phyloP scores from a whole-genome alignment of 2,888 invertebrate genomes.

The Brassicogethes aeneus region DNA sequence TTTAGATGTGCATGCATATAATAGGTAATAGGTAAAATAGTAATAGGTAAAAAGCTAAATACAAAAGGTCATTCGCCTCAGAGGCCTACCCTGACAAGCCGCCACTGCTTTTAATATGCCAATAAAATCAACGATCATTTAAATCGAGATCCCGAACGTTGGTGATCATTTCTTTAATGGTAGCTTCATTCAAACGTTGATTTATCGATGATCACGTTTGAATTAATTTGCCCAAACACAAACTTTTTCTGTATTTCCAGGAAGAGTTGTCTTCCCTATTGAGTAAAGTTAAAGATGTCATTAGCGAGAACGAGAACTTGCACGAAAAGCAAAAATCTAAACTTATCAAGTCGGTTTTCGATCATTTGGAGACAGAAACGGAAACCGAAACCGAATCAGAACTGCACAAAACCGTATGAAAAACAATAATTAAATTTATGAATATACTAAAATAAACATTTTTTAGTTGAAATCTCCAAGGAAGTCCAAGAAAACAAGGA shows the following conservation, averaged over 20 bases:
- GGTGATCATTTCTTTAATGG: too few species aligned
- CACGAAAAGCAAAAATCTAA: slow-evolving; percentile 70
- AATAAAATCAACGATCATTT: too few species aligned
- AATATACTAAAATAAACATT: background rate
- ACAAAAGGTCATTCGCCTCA: too few species aligned
- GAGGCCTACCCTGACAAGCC: too few species aligned
- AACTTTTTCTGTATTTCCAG: too few species aligned
- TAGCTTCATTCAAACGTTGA: too few species aligned
- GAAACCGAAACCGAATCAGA: slow-evolving; percentile 36
- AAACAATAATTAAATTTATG: background rate
- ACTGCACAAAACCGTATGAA: slow-evolving; percentile 17
- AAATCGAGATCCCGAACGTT: too few species aligned
- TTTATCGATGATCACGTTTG: too few species aligned
- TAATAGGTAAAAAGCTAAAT: too few species aligned
- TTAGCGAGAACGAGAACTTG: slow-evolving; percentile 73
- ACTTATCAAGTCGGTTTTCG: slow-evolving; percentile 53
- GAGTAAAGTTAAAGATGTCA: slow-evolving; percentile 76
- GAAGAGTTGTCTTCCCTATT: slow-evolving; percentile 68
- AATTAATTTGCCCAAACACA: background rate
- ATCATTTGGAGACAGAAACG: slow-evolving; percentile 49
- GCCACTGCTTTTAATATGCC: too few species aligned
- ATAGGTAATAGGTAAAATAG: too few species aligned
- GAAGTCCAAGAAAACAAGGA: slow-evolving; percentile 20
- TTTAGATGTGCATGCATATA: too few species aligned
- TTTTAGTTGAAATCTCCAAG: slow-evolving; percentile 26